phyloP scores from a whole-genome alignment of 2,888 invertebrate genomes.

The Megastigmus dorsalis region DNA sequence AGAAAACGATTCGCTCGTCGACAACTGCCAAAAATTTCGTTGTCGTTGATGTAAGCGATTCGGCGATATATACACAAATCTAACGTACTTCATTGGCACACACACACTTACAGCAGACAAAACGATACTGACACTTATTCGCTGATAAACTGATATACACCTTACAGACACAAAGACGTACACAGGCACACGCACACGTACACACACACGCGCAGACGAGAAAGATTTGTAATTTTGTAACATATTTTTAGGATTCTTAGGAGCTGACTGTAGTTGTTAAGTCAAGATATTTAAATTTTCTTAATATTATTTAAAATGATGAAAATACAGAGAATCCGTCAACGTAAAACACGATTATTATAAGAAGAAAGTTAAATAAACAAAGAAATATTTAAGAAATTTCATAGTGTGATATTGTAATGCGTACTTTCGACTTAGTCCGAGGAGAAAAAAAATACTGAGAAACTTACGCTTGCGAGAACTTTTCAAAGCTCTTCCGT shows the following conservation, averaged over 20 bases:
- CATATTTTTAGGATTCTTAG: slow-evolving; percentile 51
- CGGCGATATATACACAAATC: slow-evolving; percentile 29
- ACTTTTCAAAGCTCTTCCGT: slow-evolving; percentile 44
- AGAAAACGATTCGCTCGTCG: slow-evolving; percentile 15
- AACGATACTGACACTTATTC: too few species aligned
- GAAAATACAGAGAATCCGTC: slow-evolving; percentile 21
- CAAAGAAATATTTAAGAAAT: slow-evolving; percentile 31
- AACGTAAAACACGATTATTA: slow-evolving; percentile 24
- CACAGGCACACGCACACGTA: not conserved
- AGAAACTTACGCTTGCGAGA: slow-evolving; percentile 15
- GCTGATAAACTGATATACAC: too few species aligned
- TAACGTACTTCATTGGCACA: slow-evolving; percentile 44
- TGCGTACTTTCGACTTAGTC: slow-evolving; percentile 31
- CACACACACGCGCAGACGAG: not conserved
- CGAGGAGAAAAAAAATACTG: not conserved
- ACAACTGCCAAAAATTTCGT: slow-evolving; percentile 51
- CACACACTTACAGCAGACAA: too few species aligned
- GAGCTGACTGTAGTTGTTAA: slow-evolving; percentile 43
- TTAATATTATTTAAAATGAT: slow-evolving; percentile 22
- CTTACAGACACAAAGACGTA: too few species aligned
- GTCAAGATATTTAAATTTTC: slow-evolving; percentile 40
- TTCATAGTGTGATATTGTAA: slow-evolving; percentile 3
- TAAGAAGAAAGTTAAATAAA: slow-evolving; percentile 25
- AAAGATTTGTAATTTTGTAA: slow-evolving; percentile 56
- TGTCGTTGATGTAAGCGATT: slow-evolving; percentile 17